These are phyloP conservation scores for Tyrannus savana DNA, from an alignment of 2,113 vertebrate species.

Conservation along the genomic window DNA sequence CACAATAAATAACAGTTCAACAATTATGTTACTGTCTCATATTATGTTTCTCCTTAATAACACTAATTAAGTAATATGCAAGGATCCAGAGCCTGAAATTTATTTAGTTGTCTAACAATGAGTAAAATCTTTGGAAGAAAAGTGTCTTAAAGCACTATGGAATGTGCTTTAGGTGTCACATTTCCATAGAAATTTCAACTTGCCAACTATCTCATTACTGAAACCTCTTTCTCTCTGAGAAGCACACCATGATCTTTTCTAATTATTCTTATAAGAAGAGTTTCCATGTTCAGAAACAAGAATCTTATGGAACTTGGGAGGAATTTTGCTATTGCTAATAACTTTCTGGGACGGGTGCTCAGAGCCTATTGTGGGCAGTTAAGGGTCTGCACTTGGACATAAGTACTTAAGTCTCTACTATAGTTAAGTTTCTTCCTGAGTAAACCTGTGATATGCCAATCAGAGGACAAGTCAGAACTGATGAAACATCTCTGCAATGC, in stretches of 20 bases:
- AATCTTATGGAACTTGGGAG: neutral
- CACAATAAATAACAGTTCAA: neutral
- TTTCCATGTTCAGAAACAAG: neutral
- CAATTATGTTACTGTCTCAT: neutral
- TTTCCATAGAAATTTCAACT: neutral
- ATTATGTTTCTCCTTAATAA: neutral
- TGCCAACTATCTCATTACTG: neutral
- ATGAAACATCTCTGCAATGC: neutral
- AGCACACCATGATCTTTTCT: neutral
- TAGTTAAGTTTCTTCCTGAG: neutral
- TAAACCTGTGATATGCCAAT: neutral
- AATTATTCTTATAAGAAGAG: neutral
- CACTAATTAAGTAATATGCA: neutral
- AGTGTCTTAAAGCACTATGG: neutral
- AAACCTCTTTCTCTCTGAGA: neutral
- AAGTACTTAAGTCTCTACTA: neutral
- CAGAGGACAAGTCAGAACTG: neutral
- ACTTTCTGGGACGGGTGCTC: neutral
- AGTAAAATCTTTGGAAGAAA: neutral
- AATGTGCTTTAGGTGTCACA: neutral
- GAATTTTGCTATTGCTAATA: neutral
- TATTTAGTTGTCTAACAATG: neutral
- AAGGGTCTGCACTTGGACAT: neutral
- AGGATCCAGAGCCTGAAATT: neutral
- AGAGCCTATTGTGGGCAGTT: neutral